Evolutionary conservation across 2,888 invertebrate species (phyloP).

Genomic region (Oasisia sp.): DNA sequence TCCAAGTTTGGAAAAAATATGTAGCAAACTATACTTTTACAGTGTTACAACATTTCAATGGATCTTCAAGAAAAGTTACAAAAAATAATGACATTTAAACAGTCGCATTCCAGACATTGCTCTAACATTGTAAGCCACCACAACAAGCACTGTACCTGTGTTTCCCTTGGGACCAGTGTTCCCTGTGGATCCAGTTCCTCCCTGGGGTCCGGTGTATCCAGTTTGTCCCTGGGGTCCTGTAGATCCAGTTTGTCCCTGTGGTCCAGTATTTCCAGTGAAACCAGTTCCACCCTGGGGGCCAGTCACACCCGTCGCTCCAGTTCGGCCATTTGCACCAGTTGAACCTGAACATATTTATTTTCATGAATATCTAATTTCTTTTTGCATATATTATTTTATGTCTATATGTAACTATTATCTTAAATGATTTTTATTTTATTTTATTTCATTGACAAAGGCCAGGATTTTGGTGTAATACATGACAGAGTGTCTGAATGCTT

Average conservation of each 20-base stretch:
- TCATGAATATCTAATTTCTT: neutral
- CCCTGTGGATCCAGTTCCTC: conserved; percentile 14
- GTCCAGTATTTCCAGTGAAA: neutral
- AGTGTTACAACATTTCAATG: no score
- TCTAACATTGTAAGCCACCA: neutral
- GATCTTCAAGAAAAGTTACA: no score
- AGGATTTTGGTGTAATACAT: no score
- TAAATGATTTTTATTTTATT: no score
- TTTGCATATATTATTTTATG: neutral
- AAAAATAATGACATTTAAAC: neutral
- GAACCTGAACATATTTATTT: neutral
- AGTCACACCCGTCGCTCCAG: neutral
- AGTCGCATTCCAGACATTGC: neutral
- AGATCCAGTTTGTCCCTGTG: neutral
- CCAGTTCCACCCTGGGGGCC: conserved; percentile 8
- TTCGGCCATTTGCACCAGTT: neutral
- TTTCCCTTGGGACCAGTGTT: neutral
- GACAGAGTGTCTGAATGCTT: no score
- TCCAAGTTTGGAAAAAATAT: neutral
- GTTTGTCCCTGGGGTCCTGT: neutral
- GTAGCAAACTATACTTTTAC: neutral
- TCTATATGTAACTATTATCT: no score
- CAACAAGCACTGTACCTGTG: conserved; percentile 14
- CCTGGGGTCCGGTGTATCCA: conserved; percentile 13
- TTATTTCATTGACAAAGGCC: no score